Base-by-base conservation (phyloP, 2,797 vertebrate species). In the Crypturellus tataupa region DNA sequence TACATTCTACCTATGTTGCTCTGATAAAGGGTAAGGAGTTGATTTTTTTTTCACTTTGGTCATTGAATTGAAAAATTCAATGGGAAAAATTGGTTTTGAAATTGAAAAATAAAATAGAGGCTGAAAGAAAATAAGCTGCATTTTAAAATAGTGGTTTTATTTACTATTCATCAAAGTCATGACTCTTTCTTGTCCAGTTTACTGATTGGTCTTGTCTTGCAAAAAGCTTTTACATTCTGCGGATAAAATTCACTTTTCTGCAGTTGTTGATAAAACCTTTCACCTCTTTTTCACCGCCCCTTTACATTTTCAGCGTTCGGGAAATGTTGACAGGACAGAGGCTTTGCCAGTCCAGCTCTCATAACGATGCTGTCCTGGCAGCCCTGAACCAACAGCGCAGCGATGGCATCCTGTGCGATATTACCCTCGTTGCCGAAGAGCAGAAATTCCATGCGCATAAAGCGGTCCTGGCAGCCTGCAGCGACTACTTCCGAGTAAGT, bases 241-340 rank as follows among this genome's bases (percentile, higher is more conserved):
- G 90, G 27, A 60, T 63, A 55, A 42, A 53, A 63, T 51, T 20
- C 56, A 6, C 31, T 78, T 90, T 86, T 21, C 2, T 87, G 16
- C 21, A 0, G 44, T 47, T 53, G 65, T 93, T 87, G 27, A 94
- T 49, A 40, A 44, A 62, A 46, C 81, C 20, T 94, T 83, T 89
- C 27, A 42, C 17, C 80, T 96, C 96, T 85, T 56, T 27, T 84
- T 94, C 85, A 3, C 10, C 18, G 2, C 49, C 6, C 17, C 27
- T 56, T 56, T 56, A n/a, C 55, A 20, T 56, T 97, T 87, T 84
- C 95, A 98, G 98, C 68, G 97, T 98, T 95, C 98, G 98, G 98
- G 98, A 99, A 97, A 99, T 99, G 99, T 98, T 99, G 98, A 99
- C 99, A 96, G 99, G 99, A 98, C 99, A 99, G 97, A 98, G 98